Evolutionary conservation across 2,888 invertebrate genomes (phyloP), one percentile per base, ranked within the genome.

Genomic region (Drosophila kokeensis): DNA sequence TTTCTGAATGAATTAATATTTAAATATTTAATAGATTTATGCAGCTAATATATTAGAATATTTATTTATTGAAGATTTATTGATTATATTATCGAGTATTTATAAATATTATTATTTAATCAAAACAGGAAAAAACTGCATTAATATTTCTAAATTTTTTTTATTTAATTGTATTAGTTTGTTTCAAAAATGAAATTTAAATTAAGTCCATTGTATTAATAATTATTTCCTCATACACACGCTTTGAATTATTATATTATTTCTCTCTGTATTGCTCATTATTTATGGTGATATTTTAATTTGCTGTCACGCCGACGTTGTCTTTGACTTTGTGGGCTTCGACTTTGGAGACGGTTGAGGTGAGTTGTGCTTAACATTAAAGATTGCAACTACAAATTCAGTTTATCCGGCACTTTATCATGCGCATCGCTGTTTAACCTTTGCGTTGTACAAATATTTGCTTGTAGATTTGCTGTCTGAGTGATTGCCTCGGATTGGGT

Each of bases 301-400:
- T 53, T 61, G 76, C 48, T 30, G 29, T 34, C 29, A n/a, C 7
- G 36, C 13, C 15, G 34, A 8, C 24, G 4, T 29, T 55, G 59
- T 27, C 34, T 69, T 40, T 42, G 27, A n/a, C 13, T 42, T 18
- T 27, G 27, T 18, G 27, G 5, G 10, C 18, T 27, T 18, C 4
- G 18, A n/a, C 8, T 29, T 29, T 29, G 6, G 11, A 10, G 49
- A 18, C 18, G 15, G 0, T 21, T 57, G 45, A 48, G 48, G 30
- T 69, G 38, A 66, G 49, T 49, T 55, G 50, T 55, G 59, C 15
- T 38, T 42, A 7, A 36, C n/a, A 50, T 59, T 66, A 74, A 74
- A 40, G n/a, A 83, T 80, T 81, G 77, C 81, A 73, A 66, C 77
- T 58, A 81, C 83, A 81, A 83, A 76, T 76, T 83, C 60, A 69